These are phyloP conservation scores for Amphibalanus amphitrite DNA, from an alignment of 1,140 invertebrate genomes.

Conservation along the genomic window DNA sequence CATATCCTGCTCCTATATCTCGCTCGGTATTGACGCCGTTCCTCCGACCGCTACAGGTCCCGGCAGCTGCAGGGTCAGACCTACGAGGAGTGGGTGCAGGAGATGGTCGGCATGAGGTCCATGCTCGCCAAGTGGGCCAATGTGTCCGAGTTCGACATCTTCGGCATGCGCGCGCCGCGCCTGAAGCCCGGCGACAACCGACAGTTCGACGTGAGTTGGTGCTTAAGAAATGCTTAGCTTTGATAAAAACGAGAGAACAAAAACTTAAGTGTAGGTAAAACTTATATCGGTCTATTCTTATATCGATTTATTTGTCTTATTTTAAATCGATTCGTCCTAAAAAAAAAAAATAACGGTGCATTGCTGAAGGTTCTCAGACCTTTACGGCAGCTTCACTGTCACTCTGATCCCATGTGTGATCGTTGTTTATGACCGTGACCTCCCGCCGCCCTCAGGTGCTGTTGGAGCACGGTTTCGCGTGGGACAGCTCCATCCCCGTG, in stretches of 20 bases:
- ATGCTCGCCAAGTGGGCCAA: slow-evolving; percentile 66
- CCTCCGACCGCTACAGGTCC: slow-evolving; percentile 35
- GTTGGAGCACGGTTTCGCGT: slow-evolving; percentile 79
- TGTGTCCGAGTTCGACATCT: slow-evolving; percentile 58
- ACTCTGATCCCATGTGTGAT: neutral
- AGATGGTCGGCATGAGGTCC: slow-evolving; percentile 85
- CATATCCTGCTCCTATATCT: no score
- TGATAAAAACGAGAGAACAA: neutral
- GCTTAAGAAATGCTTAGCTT: neutral
- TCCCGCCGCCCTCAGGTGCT: slow-evolving; percentile 39
- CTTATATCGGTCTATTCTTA: neutral
- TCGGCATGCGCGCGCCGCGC: slow-evolving; percentile 75
- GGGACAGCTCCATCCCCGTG: slow-evolving; percentile 74
- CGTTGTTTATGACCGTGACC: neutral
- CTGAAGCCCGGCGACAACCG: slow-evolving; percentile 77
- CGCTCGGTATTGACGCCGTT: no score
- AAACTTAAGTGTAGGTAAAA: neutral
- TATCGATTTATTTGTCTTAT: no score
- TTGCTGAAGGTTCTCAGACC: no score
- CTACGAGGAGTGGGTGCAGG: slow-evolving; percentile 77
- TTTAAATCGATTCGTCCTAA: no score
- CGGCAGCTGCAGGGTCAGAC: slow-evolving; percentile 61
- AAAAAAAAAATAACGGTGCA: no score
- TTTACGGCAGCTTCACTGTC: no score
- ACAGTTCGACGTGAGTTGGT: slow-evolving; percentile 51